Percentiles rank a stretch among this genome's conserved stretches.
Conservation (phyloP, 2,113 vertebrate genomes). For the Riparia riparia region DNA sequence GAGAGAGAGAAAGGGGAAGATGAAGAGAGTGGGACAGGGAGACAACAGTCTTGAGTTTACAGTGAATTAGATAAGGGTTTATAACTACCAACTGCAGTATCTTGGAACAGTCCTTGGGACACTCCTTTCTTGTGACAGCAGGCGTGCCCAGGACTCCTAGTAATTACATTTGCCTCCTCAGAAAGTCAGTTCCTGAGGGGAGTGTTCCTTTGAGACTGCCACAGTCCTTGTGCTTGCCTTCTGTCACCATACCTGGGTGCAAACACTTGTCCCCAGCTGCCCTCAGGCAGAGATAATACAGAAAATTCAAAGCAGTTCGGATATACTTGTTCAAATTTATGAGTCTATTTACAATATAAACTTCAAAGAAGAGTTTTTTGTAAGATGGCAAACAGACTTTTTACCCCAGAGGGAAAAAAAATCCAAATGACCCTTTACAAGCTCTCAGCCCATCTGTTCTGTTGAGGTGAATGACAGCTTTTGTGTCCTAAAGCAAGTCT, state of each 20-base stretch:
- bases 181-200: not conserved
- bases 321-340: not conserved
- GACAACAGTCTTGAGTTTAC: not conserved
- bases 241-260: not conserved
- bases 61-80: not conserved
- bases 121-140: not conserved
- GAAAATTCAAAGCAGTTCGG: not conserved
- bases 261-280: not conserved
- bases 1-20: not conserved
- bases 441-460: not conserved
- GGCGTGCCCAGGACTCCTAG: not conserved
- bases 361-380: not conserved
- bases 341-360: not conserved
- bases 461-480: not conserved
- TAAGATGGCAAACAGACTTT: not conserved
- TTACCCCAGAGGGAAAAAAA: not conserved
- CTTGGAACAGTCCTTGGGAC: not conserved
- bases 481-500: not conserved
- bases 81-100: not conserved
- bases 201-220: not conserved
- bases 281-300: not conserved
- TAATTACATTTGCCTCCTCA: not conserved
- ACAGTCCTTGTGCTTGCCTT: not conserved
- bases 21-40: not conserved
- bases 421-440: not conserved